A percentile compares a stretch with the other conserved stretches of the same genome.
Evolutionary conservation across 2,113 vertebrate species (phyloP).

Genomic region (Phalacrocorax brasilianus): DNA sequence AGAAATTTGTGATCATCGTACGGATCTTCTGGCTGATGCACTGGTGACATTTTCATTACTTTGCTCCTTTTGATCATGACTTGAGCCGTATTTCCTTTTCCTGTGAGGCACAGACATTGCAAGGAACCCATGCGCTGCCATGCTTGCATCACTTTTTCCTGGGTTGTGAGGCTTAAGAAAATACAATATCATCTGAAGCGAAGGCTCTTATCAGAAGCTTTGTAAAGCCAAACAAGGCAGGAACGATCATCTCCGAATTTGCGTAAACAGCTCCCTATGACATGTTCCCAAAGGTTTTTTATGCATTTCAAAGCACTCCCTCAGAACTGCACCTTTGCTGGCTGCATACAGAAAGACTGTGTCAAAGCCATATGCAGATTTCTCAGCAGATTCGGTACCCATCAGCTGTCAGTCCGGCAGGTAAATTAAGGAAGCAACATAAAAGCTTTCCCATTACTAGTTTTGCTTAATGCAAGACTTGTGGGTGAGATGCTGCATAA

Average conservation of each 20-base stretch:
- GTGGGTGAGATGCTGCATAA: conserved; percentile 24
- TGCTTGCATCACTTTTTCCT: neutral
- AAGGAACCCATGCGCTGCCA: rapidly evolving
- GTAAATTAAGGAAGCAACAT: conserved; percentile 15
- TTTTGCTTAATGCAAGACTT: neutral
- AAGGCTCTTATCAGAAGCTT: neutral
- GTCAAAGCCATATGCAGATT: neutral
- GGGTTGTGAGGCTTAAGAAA: neutral
- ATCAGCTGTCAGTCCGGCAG: neutral
- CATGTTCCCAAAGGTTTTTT: neutral
- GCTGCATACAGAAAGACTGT: neutral
- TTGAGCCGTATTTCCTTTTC: neutral
- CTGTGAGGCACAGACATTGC: neutral
- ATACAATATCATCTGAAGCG: neutral
- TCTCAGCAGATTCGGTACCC: neutral
- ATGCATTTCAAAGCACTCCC: neutral
- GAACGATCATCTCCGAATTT: neutral
- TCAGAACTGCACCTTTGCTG: neutral
- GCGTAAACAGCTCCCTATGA: neutral
- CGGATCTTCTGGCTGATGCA: neutral
- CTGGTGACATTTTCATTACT: neutral
- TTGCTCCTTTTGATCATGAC: neutral
- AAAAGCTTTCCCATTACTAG: conserved; percentile 3
- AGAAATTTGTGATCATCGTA: neutral
- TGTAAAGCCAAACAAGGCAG: neutral